These are phyloP conservation scores for Ophion slaviceki DNA, from an alignment of 2,888 invertebrate genomes.

Conservation along the genomic window DNA sequence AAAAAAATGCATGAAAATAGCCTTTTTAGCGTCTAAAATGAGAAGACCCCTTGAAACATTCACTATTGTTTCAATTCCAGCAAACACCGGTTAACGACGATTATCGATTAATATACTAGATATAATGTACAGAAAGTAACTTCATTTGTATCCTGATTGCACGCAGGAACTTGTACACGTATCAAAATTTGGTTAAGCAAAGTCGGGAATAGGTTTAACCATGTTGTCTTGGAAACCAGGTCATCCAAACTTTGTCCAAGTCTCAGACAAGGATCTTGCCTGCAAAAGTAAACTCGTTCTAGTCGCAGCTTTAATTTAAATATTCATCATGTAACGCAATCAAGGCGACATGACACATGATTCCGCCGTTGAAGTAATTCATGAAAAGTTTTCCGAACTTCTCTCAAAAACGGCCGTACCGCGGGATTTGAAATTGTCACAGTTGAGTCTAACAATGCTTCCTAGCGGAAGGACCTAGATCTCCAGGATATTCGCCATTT, in stretches of 20 bases:
- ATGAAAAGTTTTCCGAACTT: not conserved
- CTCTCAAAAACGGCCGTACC: not conserved
- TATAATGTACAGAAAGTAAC: not conserved
- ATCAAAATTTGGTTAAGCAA: not conserved
- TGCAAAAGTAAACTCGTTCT: not conserved
- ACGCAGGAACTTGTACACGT: not conserved
- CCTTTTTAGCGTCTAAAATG: no score
- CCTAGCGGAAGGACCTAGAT: not conserved
- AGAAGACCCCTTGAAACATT: not conserved
- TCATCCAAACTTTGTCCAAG: constrained; percentile 19
- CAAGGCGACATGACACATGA: not conserved
- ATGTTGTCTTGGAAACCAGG: not conserved
- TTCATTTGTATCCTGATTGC: not conserved
- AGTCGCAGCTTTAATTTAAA: not conserved
- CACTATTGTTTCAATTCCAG: not conserved
- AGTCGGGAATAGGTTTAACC: not conserved
- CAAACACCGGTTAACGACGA: not conserved
- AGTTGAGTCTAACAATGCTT: not conserved
- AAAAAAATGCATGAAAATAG: no score
- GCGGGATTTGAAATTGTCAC: not conserved
- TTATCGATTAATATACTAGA: not conserved
- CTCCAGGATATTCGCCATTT: not conserved
- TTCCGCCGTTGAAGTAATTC: not conserved
- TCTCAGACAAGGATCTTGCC: constrained; percentile 12
- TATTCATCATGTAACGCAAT: constrained; percentile 31